Evolutionary conservation across 2,888 invertebrate species (phyloP).

Genomic region (Dyspetes luteomarginatus): DNA sequence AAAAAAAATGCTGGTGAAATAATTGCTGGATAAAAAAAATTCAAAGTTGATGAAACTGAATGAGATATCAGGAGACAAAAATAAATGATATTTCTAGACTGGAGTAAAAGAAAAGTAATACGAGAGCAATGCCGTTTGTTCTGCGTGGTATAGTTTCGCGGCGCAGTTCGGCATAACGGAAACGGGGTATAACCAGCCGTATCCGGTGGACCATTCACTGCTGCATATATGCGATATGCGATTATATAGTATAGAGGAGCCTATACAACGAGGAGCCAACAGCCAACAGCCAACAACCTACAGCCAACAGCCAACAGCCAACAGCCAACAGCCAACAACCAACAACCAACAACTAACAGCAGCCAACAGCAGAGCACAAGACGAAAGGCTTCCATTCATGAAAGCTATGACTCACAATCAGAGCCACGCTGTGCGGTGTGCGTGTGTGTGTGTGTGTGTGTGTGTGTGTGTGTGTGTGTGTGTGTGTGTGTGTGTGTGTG

Average conservation of each 20-base stretch:
- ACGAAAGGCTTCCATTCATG: constrained; percentile 80
- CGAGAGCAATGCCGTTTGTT: constrained; percentile 38
- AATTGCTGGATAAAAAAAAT: background rate
- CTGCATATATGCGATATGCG: constrained; percentile 11
- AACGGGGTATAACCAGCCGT: constrained; percentile 81
- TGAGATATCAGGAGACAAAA: no score
- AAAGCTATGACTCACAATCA: constrained; percentile 80
- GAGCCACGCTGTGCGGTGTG: constrained; percentile 56
- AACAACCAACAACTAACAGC: no score
- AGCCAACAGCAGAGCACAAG: constrained; percentile 68
- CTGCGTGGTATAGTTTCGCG: constrained; percentile 58
- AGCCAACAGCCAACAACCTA: no score
- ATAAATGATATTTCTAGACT: no score
- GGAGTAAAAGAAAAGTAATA: constrained; percentile 25
- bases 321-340: no score
- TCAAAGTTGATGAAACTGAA: background rate
- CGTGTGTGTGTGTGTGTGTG: constrained; percentile 44
- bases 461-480: constrained; percentile 59
- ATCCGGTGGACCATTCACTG: constrained; percentile 81
- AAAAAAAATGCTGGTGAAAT: background rate
- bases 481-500: no score
- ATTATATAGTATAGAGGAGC: constrained; percentile 29
- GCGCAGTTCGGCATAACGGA: constrained; percentile 77
- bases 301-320: no score
- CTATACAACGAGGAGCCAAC: no score